phyloP scores from a whole-genome alignment of 2,797 vertebrate genomes.

The Schizopygopsis pylzovi region DNA sequence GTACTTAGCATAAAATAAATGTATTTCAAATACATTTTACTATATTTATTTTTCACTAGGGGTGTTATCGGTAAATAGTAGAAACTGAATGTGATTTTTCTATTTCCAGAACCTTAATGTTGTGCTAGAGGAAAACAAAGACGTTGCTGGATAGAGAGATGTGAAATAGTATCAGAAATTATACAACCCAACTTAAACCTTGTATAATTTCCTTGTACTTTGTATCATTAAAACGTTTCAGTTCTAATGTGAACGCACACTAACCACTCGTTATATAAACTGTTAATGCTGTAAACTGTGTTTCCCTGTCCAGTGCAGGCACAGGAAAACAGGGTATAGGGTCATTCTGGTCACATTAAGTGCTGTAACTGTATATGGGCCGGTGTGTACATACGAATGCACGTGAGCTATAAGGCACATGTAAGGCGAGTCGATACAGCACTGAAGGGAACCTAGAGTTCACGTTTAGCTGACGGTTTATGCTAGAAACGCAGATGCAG shows the following conservation, averaged over 20 bases:
- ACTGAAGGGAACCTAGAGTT: background rate
- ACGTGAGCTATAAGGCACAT: constrained; percentile 41
- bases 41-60: background rate
- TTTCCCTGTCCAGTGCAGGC: background rate
- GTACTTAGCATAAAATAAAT: no score
- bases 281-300: constrained; percentile 18
- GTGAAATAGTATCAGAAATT: background rate
- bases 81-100: background rate
- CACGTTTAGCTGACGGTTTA: background rate
- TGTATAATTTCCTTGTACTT: background rate
- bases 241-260: background rate
- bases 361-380: constrained; percentile 53
- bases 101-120: background rate
- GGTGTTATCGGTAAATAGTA: background rate
- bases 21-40: background rate
- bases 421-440: constrained; percentile 46
- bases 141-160: no score
- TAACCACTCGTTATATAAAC: background rate
- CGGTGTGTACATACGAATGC: constrained; percentile 29
- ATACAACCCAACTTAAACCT: background rate
- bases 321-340: constrained; percentile 32
- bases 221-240: no score
- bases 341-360: constrained; percentile 31
- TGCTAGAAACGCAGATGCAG: background rate
- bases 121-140: background rate